Evolutionary conservation across 1,140 invertebrate genomes (phyloP), one percentile per base, ranked within the genome.

Genomic region (Coptotermes formosanus): DNA sequence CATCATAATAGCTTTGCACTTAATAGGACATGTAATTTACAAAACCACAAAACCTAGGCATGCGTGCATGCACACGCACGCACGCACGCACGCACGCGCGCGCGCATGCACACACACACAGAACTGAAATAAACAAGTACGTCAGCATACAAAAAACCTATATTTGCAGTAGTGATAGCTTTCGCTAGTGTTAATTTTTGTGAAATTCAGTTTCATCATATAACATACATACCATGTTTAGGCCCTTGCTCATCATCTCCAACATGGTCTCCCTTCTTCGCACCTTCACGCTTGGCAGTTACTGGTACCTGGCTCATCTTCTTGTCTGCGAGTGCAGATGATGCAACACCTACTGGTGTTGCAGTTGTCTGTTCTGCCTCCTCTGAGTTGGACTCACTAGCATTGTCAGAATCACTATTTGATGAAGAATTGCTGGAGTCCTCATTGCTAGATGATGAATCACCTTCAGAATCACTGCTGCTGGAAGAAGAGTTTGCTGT

Each of bases 381-480:
- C 16, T 86, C 85, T 14, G 45, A 48, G 45, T 45, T 82, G 44
- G 85, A 82, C 55, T 86, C 85, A 82, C 85, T 86, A 0, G 30
- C 32, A 82, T 75, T 82, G 30, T 75, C 69, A 82, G 44, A 84
- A 30, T 84, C 59, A 38, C 83, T 84, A 45, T 45, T 84, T 52
- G 83, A 52, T 19, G 83, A 64, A 48, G 85, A 86, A n/a, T 86
- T 75, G 30, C 69, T 82, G 0, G 85, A 86, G 75, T 86, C 85
- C 32, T 86, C 85, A 55, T 75, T 75, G 14, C 85, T 86, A 52
- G 85, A 82, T 30, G 85, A 86, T 3, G 85, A 86, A 82, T 86
- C 85, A 14, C n/a, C 64, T 75, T 75, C 64, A 30, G 64, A 75
- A 82, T 86, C 85, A 32, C 85, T 86, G 44, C 85, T 86, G 44